A percentile compares a stretch with the other conserved stretches of the same genome.
phyloP scores from a whole-genome alignment of 1,140 invertebrate genomes.

The Aphaenogaster floridana region DNA sequence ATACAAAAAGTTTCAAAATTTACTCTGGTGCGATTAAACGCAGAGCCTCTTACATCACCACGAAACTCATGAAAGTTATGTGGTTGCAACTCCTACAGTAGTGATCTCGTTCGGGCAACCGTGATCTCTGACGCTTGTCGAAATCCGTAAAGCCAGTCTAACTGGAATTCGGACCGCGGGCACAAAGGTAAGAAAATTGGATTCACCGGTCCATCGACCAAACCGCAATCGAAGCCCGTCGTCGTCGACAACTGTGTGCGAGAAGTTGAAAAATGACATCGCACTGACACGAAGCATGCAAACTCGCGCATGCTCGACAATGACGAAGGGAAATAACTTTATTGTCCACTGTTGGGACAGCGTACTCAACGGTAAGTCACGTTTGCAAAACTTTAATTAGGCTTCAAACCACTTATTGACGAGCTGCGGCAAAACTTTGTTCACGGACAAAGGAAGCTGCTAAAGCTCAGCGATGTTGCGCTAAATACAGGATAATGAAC shows the following conservation, averaged over 20 bases:
- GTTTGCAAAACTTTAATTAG: constrained; percentile 82
- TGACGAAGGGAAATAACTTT: constrained; percentile 51
- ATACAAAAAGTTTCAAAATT: constrained; percentile 43
- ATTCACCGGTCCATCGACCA: constrained; percentile 38
- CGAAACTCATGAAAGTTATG: constrained; percentile 46
- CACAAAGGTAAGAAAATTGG: constrained; percentile 64
- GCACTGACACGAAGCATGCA: neutral
- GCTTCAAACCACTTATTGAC: constrained; percentile 79
- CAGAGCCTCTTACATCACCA: constrained; percentile 44
- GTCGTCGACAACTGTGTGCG: constrained; percentile 19
- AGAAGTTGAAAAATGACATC: constrained; percentile 31
- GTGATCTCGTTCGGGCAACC: constrained; percentile 52
- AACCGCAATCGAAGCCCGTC: constrained; percentile 30
- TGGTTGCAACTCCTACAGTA: constrained; percentile 37
- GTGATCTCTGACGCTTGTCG: constrained; percentile 61
- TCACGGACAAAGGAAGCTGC: neutral
- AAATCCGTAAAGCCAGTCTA: constrained; percentile 63
- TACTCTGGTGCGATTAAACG: neutral
- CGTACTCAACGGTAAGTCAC: constrained; percentile 40
- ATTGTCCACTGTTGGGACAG: constrained; percentile 26
- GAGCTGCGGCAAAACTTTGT: constrained; percentile 75
- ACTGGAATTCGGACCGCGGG: constrained; percentile 43
- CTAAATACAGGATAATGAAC: constrained; percentile 70
- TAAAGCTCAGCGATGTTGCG: constrained; percentile 26
- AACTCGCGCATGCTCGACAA: constrained; percentile 12